phyloP scores from a whole-genome alignment of 1,140 invertebrate genomes.

The Andrena cerasifolii region DNA sequence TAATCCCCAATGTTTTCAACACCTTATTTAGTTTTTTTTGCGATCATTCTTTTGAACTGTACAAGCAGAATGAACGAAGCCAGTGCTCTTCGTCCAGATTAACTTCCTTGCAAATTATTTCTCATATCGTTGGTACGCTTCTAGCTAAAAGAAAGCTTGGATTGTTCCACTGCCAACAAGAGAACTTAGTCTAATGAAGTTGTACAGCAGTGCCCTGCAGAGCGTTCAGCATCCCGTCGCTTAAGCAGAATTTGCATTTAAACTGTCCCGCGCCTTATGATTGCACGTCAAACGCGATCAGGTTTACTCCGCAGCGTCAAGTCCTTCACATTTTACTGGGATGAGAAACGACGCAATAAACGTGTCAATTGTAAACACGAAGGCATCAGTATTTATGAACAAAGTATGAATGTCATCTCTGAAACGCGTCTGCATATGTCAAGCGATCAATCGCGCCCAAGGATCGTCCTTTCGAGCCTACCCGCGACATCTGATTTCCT shows the following conservation, averaged over 20 bases:
- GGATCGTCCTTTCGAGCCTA: neutral
- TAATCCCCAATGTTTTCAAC: no score
- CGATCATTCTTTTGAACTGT: no score
- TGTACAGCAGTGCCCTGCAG: neutral
- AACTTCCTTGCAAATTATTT: no score
- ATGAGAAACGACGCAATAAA: constrained; percentile 1
- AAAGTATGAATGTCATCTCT: neutral
- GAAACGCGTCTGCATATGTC: neutral
- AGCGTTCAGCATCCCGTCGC: no score
- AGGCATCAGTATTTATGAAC: constrained; percentile 1
- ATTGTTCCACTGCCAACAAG: neutral
- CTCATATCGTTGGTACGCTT: no score
- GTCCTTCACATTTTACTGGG: constrained; percentile 25
- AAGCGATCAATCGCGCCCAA: neutral
- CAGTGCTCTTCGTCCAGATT: no score
- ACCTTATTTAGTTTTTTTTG: no score
- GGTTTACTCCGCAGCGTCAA: neutral
- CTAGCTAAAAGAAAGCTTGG: no score
- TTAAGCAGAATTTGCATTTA: neutral
- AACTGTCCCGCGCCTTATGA: neutral
- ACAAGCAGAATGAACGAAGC: no score
- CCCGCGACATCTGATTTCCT: neutral
- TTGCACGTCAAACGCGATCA: neutral
- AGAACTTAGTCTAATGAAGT: neutral
- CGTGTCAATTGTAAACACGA: neutral